Percentiles rank a stretch among this genome's conserved stretches.
These are phyloP conservation scores for Drosophila incognita DNA, from an alignment of 2,888 invertebrate species.

Conservation along the genomic window DNA sequence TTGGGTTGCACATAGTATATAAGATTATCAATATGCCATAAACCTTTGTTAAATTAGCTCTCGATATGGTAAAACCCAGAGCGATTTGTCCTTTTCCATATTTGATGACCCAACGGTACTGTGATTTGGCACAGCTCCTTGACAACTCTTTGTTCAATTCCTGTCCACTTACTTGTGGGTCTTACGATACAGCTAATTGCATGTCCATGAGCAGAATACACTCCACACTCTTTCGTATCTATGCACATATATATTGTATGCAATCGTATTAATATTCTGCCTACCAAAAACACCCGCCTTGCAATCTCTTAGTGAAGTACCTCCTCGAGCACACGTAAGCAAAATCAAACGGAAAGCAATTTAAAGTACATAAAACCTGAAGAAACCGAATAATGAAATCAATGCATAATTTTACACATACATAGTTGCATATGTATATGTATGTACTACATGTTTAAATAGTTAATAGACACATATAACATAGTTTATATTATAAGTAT, in stretches of 20 bases:
- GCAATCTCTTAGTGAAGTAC: slow-evolving; percentile 48
- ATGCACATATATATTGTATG: slow-evolving; percentile 30
- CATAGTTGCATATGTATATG: slow-evolving; percentile 10
- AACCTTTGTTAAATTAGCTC: slow-evolving; percentile 12
- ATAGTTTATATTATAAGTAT: slow-evolving; percentile 7
- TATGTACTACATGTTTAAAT: slow-evolving; percentile 28
- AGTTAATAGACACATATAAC: slow-evolving; percentile 21
- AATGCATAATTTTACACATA: slow-evolving; percentile 30
- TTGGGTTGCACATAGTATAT: slow-evolving; percentile 18
- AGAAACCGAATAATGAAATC: slow-evolving; percentile 10
- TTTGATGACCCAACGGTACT: slow-evolving; percentile 5
- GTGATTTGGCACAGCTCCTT: slow-evolving; percentile 6
- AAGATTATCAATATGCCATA: slow-evolving; percentile 34
- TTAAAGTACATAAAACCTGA: slow-evolving; percentile 44
- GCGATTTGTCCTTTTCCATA: slow-evolving; percentile 12
- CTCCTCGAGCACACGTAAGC: slow-evolving; percentile 51
- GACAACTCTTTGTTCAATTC: neutral
- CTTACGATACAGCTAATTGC: slow-evolving; percentile 13
- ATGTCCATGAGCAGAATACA: slow-evolving; percentile 3
- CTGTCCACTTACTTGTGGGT: neutral
- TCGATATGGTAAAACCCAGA: slow-evolving; percentile 7
- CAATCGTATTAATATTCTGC: slow-evolving; percentile 12
- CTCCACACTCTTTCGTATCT: neutral
- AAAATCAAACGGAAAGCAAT: slow-evolving; percentile 68
- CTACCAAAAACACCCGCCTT: slow-evolving; percentile 36